These are phyloP conservation scores for Lethenteron camtschaticum DNA, from an alignment of 2,113 vertebrate genomes.

Conservation along the genomic window DNA sequence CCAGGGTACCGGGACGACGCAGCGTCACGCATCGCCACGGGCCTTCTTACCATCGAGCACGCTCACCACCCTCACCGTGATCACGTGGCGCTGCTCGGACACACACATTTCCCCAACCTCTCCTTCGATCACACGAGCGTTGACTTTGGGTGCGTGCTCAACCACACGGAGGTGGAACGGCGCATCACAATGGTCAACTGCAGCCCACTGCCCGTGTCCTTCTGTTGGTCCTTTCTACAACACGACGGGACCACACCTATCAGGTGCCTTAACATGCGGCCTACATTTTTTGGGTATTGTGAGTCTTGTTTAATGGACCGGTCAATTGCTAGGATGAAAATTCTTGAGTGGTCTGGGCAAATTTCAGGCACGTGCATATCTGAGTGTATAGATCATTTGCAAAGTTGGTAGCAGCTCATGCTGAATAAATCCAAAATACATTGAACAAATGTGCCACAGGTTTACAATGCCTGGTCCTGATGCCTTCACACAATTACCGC, in stretches of 20 bases:
- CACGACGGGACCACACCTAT: conserved; percentile 11
- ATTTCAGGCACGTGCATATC: no score
- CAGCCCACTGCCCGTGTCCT: conserved; percentile 34
- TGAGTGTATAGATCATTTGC: no score
- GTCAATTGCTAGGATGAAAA: no score
- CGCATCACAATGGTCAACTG: conserved; percentile 36
- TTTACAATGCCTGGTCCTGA: no score
- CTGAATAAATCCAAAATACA: no score
- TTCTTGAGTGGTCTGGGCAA: no score
- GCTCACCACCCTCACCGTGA: conserved; percentile 35
- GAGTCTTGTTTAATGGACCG: no score
- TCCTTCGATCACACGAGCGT: conserved; percentile 25
- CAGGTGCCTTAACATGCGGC: conserved; percentile 21
- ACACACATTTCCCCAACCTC: conserved; percentile 48
- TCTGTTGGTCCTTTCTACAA: conserved; percentile 35
- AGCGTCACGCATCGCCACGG: conserved; percentile 21
- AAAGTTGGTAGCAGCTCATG: no score
- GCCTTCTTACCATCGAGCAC: conserved; percentile 29
- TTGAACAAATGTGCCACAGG: no score
- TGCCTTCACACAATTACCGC: no score
- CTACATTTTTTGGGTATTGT: no score
- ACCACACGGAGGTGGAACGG: conserved; percentile 23
- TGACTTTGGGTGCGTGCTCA: conserved; percentile 53
- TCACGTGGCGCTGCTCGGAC: conserved; percentile 23
- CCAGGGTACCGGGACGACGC: conserved; percentile 22